Evolutionary conservation across 64 coral and sea anemone genomes (phyloP).

Genomic region (Montipora efflorescens): DNA sequence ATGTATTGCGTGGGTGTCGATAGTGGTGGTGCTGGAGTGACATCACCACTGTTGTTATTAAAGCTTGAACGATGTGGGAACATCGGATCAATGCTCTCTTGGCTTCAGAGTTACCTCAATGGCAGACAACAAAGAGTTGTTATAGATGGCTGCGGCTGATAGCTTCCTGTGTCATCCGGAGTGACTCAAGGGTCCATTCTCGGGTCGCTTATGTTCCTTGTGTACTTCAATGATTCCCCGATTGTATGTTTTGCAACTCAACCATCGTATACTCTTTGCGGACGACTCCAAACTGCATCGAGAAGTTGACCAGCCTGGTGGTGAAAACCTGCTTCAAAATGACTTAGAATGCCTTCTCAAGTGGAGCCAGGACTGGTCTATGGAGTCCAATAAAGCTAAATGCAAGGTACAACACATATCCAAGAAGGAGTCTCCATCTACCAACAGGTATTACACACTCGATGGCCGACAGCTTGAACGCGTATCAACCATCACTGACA

Average conservation of each 20-base stretch:
- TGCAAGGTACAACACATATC: background rate
- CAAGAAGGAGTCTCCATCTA: background rate
- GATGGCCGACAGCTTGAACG: background rate
- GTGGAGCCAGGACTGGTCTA: constrained; percentile 2
- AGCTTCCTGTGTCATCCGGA: too few relatives aligned
- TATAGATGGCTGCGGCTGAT: too few relatives aligned
- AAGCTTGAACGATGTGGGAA: too few relatives aligned
- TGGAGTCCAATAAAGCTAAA: constrained; percentile 6
- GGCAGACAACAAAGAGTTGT: too few relatives aligned
- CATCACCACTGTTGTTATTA: too few relatives aligned
- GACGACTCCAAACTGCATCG: constrained; percentile 34
- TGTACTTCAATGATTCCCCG: constrained; percentile 26
- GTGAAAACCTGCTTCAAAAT: background rate
- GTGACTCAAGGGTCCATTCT: too few relatives aligned
- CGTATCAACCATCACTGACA: background rate
- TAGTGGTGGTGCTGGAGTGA: too few relatives aligned
- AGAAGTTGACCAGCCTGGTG: background rate
- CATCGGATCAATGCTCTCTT: too few relatives aligned
- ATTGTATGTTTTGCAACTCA: background rate
- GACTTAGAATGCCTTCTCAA: background rate
- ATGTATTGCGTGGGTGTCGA: too few relatives aligned
- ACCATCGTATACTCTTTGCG: constrained; percentile 5
- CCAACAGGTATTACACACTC: background rate
- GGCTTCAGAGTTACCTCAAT: too few relatives aligned
- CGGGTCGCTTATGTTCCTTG: background rate